Base-by-base conservation (phyloP, 2,888 invertebrate species). In the Deroplatys truncata region DNA sequence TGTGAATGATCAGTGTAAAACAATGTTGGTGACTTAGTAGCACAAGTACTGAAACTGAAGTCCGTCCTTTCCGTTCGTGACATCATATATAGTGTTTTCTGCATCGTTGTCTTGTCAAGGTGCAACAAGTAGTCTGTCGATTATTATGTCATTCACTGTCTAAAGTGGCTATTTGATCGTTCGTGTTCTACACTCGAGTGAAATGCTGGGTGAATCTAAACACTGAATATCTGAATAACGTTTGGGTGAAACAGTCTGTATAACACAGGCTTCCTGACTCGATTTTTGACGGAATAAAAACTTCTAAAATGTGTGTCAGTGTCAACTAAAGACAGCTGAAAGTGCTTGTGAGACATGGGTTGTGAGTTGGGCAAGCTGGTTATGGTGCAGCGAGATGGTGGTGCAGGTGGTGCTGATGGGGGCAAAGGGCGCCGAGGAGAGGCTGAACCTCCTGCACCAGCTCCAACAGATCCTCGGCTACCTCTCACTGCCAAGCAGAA, bases 401-500 rank as follows among this genome's bases (percentile, higher is more conserved):
- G 95, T 92, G 82, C 56, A 31, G 92, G 91, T 93, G 93, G 89
- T 92, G 92, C 82, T 29, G 82, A 31, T 91, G 93, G 93, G 89
- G 92, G 92, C 82, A 86, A 86, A 31, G 92, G 91, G 92, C 92
- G 92, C 92, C 94, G 93, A 90, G 94, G 94, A 91, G 94, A 94
- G 88, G 94, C 93, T 28, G 95, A 95, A 91, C 96, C 95, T 84
- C 94, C 95, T 25, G 96, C 96, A 1, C 96, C 96, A 0, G 96
- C 96, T 8, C 95, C 96, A 56, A 95, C 96, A 72, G 98, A 98
- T 93, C 97, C 97, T 0, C 94, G 97, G 92, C 95, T 98, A 91
- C 98, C 98, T 0, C 94, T 98, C 90, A 98, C 97, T 0, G 97
- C 97, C 29, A 96, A 97, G 93, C 98, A 98, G 94, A 98, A 97